Conservation (phyloP, 1,140 invertebrate species). For the Drosophila elegans region DNA sequence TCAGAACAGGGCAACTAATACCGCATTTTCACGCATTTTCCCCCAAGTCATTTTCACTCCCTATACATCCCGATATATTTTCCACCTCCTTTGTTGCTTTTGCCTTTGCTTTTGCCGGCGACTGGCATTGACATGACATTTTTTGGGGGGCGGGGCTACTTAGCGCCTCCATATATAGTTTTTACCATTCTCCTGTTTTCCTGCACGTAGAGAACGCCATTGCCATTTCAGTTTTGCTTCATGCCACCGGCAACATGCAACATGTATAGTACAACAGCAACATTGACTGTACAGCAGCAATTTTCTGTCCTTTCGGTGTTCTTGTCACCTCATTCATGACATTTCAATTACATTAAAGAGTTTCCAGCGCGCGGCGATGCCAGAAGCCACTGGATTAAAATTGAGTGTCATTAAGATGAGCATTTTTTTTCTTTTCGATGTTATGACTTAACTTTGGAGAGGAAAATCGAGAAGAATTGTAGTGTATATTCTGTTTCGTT, state of each 20-base stretch:
- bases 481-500: background rate
- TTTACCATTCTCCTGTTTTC: background rate
- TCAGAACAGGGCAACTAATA: background rate
- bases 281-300: constrained; percentile 4
- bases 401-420: constrained; percentile 9
- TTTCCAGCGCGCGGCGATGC: constrained; percentile 3
- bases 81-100: constrained; percentile 10
- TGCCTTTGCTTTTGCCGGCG: constrained; percentile 19
- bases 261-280: constrained; percentile 6
- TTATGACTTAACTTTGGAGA: background rate
- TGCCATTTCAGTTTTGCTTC: constrained; percentile 46
- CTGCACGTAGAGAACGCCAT: constrained; percentile 14
- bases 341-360: constrained; percentile 62
- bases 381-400: constrained; percentile 28
- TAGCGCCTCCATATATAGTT: constrained; percentile 34
- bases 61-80: background rate
- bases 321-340: constrained; percentile 59
- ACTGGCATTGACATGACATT: constrained; percentile 61
- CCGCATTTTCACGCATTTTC: background rate
- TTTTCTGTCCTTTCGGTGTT: constrained; percentile 28
- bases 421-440: background rate
- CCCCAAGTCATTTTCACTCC: background rate
- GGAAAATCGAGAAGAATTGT: background rate
- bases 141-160: constrained; percentile 53
- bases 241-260: constrained; percentile 26